phyloP scores from a whole-genome alignment of 2,797 vertebrate genomes.

The Fundulus diaphanus region DNA sequence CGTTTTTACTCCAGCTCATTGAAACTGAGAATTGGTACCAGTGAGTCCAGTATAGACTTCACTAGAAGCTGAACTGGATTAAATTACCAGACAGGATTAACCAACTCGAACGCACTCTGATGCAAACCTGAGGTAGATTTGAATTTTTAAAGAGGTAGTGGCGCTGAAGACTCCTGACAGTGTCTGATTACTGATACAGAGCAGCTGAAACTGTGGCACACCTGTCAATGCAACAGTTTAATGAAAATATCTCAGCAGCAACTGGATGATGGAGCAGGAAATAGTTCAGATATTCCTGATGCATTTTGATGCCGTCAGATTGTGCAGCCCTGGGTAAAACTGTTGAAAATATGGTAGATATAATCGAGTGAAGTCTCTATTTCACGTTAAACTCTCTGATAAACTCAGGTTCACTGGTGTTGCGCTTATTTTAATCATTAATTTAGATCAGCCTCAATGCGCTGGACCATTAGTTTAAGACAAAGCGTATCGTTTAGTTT shows the following conservation, averaged over 20 bases:
- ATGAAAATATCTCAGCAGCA: background rate
- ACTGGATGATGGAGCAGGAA: background rate
- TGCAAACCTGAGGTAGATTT: constrained; percentile 6
- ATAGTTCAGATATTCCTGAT: background rate
- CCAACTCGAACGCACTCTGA: background rate
- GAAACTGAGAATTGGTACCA: background rate
- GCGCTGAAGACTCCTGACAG: background rate
- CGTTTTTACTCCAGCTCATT: no score
- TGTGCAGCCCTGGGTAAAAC: background rate
- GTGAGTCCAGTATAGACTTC: background rate
- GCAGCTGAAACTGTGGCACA: no score
- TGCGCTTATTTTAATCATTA: background rate
- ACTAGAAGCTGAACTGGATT: background rate
- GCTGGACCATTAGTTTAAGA: background rate
- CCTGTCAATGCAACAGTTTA: background rate
- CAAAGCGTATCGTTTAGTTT: background rate
- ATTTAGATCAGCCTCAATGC: background rate
- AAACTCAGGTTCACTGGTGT: background rate
- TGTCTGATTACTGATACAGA: background rate
- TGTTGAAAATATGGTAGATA: no score
- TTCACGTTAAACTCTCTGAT: background rate
- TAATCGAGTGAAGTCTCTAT: background rate
- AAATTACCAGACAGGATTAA: background rate
- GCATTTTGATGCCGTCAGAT: background rate
- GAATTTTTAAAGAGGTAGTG: background rate